Conservation (phyloP, 2,797 vertebrate species). For the Microcaecilia unicolor region DNA sequence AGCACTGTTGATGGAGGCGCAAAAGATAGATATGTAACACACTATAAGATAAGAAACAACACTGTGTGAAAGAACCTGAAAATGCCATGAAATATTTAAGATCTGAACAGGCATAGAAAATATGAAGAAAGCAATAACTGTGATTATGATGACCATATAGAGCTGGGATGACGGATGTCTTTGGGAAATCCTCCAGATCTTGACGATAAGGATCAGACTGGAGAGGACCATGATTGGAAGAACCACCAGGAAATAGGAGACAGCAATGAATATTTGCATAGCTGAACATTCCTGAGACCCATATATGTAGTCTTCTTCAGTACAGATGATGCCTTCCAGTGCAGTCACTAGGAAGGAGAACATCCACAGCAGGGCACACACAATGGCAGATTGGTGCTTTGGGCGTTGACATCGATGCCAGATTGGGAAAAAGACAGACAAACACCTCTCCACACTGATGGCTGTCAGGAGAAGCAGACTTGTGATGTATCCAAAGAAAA, state of each 20-base stretch:
- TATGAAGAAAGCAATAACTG: background rate
- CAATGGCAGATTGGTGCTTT: background rate
- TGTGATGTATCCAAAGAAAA: no score
- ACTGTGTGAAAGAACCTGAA: background rate
- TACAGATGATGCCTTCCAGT: background rate
- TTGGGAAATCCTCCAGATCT: constrained; percentile 4
- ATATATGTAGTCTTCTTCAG: background rate
- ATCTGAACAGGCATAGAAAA: background rate
- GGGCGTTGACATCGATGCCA: background rate
- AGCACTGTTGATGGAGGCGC: background rate
- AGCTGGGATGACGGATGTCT: background rate
- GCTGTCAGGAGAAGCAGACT: constrained; percentile 1
- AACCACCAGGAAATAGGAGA: background rate
- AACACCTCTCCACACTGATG: constrained; percentile 7
- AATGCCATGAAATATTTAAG: background rate
- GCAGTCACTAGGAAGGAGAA: background rate
- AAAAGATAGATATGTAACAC: no score
- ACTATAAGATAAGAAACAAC: background rate
- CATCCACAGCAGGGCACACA: constrained; percentile 11
- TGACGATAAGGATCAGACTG: background rate
- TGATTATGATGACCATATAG: background rate
- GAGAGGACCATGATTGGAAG: background rate
- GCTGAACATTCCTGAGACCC: background rate
- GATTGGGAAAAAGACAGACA: background rate
- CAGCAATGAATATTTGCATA: background rate